Conservation (phyloP, 2,113 vertebrate genomes). For the Gymnogyps californianus region DNA sequence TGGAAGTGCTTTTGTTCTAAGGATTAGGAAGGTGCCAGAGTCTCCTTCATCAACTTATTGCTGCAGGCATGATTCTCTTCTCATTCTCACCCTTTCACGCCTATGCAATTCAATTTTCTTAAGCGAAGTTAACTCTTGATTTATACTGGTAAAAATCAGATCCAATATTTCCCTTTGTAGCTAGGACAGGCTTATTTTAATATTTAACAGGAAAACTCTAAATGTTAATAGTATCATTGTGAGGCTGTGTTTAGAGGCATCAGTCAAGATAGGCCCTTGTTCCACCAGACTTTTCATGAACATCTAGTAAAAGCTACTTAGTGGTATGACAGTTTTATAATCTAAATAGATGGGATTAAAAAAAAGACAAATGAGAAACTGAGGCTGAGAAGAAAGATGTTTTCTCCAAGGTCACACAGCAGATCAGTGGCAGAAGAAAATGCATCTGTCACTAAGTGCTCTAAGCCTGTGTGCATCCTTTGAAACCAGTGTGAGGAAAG, state of each 20-base stretch:
- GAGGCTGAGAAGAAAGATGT: neutral
- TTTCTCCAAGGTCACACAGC: neutral
- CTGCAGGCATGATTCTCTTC: neutral
- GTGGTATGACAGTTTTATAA: neutral
- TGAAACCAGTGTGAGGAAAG: neutral
- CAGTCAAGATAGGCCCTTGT: neutral
- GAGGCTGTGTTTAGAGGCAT: neutral
- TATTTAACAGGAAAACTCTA: neutral
- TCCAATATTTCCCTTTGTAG: neutral
- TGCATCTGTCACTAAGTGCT: neutral
- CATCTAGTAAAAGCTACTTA: neutral
- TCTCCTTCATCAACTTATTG: conserved; percentile 11
- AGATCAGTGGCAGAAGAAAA: neutral
- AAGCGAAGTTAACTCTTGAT: neutral
- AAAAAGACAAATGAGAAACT: neutral
- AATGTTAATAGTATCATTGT: neutral
- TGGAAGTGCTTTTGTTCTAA: conserved; percentile 14
- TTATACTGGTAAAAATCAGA: neutral
- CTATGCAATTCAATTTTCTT: neutral
- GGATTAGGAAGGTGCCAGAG: conserved; percentile 12
- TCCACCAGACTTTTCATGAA: neutral
- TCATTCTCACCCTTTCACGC: neutral
- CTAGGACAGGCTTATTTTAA: neutral
- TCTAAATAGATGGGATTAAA: neutral
- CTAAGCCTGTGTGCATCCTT: neutral